Base-by-base conservation (phyloP, 2,113 vertebrate species). In the Brachyistius frenatus region DNA sequence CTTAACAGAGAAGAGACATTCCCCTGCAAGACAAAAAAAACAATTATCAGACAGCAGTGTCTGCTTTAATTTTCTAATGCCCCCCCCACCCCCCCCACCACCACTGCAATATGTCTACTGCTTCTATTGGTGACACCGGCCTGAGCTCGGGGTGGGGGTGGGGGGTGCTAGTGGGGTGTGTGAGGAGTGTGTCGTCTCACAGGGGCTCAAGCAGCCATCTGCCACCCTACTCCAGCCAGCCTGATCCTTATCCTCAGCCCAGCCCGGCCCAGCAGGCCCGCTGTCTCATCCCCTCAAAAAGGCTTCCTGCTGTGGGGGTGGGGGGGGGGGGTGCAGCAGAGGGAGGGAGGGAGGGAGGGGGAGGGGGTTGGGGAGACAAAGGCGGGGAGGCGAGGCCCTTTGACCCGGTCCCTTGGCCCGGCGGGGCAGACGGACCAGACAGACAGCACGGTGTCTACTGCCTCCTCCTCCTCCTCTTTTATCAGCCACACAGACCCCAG, bases 161-260 rank as follows among this genome's bases (percentile, higher is more conserved):
- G 83, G 75, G 67, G 76, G 68, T 69, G 83, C 82, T 56, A 47
- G 74, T 68, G 80, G 87, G 66, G 77, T 75, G 85, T 77, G 89
- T 76, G 65, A 8, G 88, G 80, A 88, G 81, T 89, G 91, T 94
- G 94, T 92, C 93, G 92, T 93, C 94, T 91, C 94, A 96, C 94
- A 94, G 93, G 96, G 93, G 93, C 94, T 95, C 93, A 63, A 78
- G 85, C 52, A 89, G 95, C 97, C 97, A 98, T 98, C 97, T 98
- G 96, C 96, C 95, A 90, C 92, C 81, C 70, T 91, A 88, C 81
- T 85, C 75, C 37, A 88, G 88, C 89, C 87, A 86, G 88, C 80
- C 87, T 91, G 89, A 92, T 90, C 90, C 85, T 91, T 75, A 91
- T 92, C 82, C 86, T 55, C 69, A 65, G 85, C 57, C 90, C 89